A percentile compares a stretch with the other conserved stretches of the same genome.
phyloP scores from a whole-genome alignment of 2,797 vertebrate genomes.

The Limnodromus scolopaceus region DNA sequence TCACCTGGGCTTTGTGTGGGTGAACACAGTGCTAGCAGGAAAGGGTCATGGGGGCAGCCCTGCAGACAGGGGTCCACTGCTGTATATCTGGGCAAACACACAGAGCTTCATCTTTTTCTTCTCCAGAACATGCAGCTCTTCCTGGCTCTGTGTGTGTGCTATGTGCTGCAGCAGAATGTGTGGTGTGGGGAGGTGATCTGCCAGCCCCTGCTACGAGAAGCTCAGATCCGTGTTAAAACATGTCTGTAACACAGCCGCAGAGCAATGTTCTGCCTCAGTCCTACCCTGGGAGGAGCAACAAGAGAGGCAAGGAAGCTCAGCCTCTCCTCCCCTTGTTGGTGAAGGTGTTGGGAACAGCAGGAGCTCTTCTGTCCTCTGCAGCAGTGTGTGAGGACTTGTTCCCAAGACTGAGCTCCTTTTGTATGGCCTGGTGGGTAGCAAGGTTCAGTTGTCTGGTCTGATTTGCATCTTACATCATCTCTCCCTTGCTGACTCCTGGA shows the following conservation, averaged over 20 bases:
- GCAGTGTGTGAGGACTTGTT: neutral
- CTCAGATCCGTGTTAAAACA: neutral
- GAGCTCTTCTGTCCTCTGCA: neutral
- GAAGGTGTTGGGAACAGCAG: neutral
- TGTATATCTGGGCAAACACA: fast-evolving
- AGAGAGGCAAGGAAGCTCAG: neutral
- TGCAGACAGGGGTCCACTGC: neutral
- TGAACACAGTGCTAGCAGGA: neutral
- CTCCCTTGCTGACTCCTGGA: neutral
- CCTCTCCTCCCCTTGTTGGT: neutral
- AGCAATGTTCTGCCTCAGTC: neutral
- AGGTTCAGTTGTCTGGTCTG: neutral
- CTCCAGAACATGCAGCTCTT: neutral
- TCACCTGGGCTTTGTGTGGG: neutral
- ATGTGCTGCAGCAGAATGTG: neutral
- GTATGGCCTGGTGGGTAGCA: neutral
- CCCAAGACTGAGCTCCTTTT: neutral
- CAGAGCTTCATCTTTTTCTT: neutral
- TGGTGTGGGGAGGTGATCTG: neutral
- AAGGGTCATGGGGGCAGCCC: neutral
- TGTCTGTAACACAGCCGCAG: neutral
- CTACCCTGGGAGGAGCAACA: neutral
- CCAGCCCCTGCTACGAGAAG: neutral
- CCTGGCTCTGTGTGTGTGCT: neutral
- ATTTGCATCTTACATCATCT: neutral